phyloP scores from a whole-genome alignment of 2,113 vertebrate species.

The Chelonoidis abingdonii region DNA sequence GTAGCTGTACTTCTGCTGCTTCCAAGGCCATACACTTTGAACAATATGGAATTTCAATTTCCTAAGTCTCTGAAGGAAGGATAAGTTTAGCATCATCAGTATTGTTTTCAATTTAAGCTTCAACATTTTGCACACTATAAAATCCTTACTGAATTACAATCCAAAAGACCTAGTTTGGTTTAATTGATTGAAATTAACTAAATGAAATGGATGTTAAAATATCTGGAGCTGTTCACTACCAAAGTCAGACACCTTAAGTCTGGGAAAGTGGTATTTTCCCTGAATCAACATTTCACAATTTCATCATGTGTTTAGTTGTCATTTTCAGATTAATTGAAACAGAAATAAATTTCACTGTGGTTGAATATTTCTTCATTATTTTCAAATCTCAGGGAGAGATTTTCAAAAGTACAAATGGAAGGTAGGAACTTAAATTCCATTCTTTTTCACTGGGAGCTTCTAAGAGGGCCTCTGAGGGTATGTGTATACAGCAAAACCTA shows the following conservation, averaged over 20 bases:
- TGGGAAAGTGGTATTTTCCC: constrained; percentile 68
- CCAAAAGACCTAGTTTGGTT: constrained; percentile 66
- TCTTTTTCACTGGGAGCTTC: neutral
- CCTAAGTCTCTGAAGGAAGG: neutral
- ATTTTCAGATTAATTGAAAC: constrained; percentile 57
- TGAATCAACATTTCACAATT: constrained; percentile 75
- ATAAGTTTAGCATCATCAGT: neutral
- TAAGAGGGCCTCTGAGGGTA: neutral
- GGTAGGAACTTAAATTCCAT: neutral
- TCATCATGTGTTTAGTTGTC: constrained; percentile 71
- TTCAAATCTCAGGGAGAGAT: constrained; percentile 67
- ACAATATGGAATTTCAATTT: neutral
- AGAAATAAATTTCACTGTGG: constrained; percentile 64
- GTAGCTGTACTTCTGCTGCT: neutral
- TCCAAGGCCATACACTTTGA: neutral
- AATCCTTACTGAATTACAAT: constrained; percentile 57
- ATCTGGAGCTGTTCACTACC: constrained; percentile 59
- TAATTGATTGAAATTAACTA: constrained; percentile 61
- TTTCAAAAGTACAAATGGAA: neutral
- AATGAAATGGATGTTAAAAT: constrained; percentile 63
- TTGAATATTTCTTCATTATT: constrained; percentile 65
- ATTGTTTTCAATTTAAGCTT: neutral
- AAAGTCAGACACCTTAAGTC: constrained; percentile 65
- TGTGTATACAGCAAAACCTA: neutral
- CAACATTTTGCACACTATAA: neutral